phyloP scores from a whole-genome alignment of 2,888 invertebrate genomes.

The Hydrotaea diabolus region DNA sequence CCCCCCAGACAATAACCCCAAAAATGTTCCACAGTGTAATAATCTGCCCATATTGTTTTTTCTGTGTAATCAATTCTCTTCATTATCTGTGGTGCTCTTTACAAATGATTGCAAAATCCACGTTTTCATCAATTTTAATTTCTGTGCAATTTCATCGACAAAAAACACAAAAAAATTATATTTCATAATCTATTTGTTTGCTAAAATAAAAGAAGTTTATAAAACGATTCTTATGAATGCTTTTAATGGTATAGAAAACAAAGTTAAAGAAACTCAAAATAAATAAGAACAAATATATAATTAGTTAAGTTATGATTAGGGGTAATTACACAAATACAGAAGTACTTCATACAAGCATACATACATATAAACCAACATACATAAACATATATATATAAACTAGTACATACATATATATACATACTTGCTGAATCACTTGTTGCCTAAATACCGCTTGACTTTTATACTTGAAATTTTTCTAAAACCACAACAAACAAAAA shows the following conservation, averaged over 20 bases:
- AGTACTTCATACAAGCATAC: neutral
- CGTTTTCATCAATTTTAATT: neutral
- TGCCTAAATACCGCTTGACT: constrained; percentile 80
- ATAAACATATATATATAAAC: neutral
- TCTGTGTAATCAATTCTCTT: too few relatives aligned
- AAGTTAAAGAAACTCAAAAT: constrained; percentile 58
- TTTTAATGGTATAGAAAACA: constrained; percentile 75
- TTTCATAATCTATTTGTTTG: constrained; percentile 26
- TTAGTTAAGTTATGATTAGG: constrained; percentile 65
- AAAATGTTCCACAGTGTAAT: too few relatives aligned
- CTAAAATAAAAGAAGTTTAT: constrained; percentile 59
- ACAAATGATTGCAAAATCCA: too few relatives aligned
- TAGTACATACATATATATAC: neutral
- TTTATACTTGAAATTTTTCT: constrained; percentile 77
- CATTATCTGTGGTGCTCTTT: neutral
- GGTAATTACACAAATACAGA: constrained; percentile 61
- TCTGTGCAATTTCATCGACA: constrained; percentile 19
- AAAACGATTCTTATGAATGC: constrained; percentile 78
- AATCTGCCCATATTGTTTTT: too few relatives aligned
- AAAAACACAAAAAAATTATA: constrained; percentile 28
- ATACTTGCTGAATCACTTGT: constrained; percentile 79
- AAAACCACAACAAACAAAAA: neutral
- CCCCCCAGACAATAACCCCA: too few relatives aligned
- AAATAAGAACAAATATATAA: constrained; percentile 62
- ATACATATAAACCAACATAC: neutral